phyloP scores from a whole-genome alignment of 2,888 invertebrate genomes.

The Mimachlamys varia region DNA sequence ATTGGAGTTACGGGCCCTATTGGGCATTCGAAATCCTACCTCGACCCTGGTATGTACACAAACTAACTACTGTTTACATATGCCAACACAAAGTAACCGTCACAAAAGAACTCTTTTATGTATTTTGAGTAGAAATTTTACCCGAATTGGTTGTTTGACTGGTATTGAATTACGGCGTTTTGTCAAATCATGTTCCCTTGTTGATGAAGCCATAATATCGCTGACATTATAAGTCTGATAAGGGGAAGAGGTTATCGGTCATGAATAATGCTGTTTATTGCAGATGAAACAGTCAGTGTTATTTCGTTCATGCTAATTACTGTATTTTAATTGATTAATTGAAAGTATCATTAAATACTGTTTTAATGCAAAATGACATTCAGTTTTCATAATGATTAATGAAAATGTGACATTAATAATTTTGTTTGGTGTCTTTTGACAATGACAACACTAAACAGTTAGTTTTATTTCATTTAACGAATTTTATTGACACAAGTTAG shows the following conservation, averaged over 20 bases:
- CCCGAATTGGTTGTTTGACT: background rate
- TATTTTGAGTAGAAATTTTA: constrained; percentile 17
- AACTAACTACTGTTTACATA: constrained; percentile 12
- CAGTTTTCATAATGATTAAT: too few relatives aligned
- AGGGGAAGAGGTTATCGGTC: too few relatives aligned
- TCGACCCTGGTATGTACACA: constrained; percentile 17
- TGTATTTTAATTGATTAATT: too few relatives aligned
- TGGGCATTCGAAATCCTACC: background rate
- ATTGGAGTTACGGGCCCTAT: constrained; percentile 27
- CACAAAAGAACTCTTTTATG: constrained; percentile 23
- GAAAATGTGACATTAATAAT: too few relatives aligned
- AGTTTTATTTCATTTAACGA: too few relatives aligned
- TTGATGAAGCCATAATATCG: background rate
- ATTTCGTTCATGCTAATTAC: too few relatives aligned
- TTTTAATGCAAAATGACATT: too few relatives aligned
- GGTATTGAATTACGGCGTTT: constrained; percentile 28
- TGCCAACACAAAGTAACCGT: constrained; percentile 12
- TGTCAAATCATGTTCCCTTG: background rate
- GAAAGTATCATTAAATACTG: too few relatives aligned
- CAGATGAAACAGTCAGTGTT: background rate
- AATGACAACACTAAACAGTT: too few relatives aligned
- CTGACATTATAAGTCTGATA: too few relatives aligned
- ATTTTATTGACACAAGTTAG: too few relatives aligned
- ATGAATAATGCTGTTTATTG: background rate
- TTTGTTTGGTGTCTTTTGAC: too few relatives aligned